Base-by-base conservation (phyloP, 2,888 invertebrate species). In the Drosophila yooni region DNA sequence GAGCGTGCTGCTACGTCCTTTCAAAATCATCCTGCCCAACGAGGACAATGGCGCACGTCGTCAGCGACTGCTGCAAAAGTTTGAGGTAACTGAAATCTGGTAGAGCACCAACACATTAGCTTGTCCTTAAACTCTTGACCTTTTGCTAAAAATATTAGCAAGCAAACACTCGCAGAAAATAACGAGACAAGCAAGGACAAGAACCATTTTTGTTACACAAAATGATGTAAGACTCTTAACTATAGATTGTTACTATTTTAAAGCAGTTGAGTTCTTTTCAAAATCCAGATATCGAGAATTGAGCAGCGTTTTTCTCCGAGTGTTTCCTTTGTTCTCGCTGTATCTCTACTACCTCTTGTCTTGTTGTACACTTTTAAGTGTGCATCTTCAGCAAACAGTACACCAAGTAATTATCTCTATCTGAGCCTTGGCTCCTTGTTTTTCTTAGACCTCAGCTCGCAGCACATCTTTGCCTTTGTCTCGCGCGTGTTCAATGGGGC, bases 11-110 rank as follows among this genome's bases (percentile, higher is more conserved):
- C 64, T 92, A 72, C 91, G 92, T 54, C 92, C 92, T n/a, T 88
- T 92, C n/a, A 92, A 91, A 82, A 92, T 93, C 18, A 91, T 92
- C 31, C 68, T 91, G 33, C 92, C 92, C 60, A 86, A 75, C 61
- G 92, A 91, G 58, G 92, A 92, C 46, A 91, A 86, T 63, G 89
- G 89, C 34, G 79, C 80, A 21, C 86, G 92, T n/a, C 85, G 92
- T 40, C 92, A 91, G 70, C 88, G 92, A 60, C 91, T 92, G 61
- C 76, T 92, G 65, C 92, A 93, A 68, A 92, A 93, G 80, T 93
- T 93, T 72, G 92, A 92, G 64, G 92, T 91, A 34, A 92, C 92
- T 13, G 92, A 92, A 74, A 92, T 92, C 74, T 92, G 92, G 92
- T 92, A 91, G 73, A 68, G 38, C 48, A n/a, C 40, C 40, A 31